Base-by-base conservation (phyloP, 2,888 invertebrate species). In the Dynastes grantii region DNA sequence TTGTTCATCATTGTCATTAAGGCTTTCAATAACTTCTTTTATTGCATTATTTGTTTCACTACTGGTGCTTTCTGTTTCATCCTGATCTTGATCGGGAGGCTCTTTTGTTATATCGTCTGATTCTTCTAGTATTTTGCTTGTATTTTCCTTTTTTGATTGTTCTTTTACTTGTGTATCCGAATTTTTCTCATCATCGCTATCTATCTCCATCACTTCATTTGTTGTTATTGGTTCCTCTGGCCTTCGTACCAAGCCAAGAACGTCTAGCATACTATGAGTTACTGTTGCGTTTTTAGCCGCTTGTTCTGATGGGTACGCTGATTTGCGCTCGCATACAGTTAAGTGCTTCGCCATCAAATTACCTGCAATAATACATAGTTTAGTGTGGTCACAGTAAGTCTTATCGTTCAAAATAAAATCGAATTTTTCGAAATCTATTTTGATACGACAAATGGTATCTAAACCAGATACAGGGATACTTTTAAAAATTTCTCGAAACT, bases 321-420 rank as follows among this genome's bases (percentile, higher is more conserved):
- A 93, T 86, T 93, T 92, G 85, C 93, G 92, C 76, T 93, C 94
- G 85, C 95, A 95, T 81, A 92, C 90, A 49, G 94, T 91, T 85
- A 96, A 88, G 89, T 96, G 95, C 37, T 92, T 92, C 27, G 95
- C 92, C 91, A 94, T 87, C 81, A 89, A 88, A 83, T 92, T 91
- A 77, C 88, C 89, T 88, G 79, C 80, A 83, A 81, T 73, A 40
- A 40, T 13, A 61, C 1, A 37, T 45, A 45, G 45, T 45, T 45
- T 45, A 45, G 2, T 11, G 9, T 45, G 2, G 5, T 37, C 5
- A 37, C 32, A 4, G 32, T 32, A 32, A 5, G 4, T 5, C 29
- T 32, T 32, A 37, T 37, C 5, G 5, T 37, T 37, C 5, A 37
- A 37, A 37, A 37, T 37, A 5, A 37, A 37, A 5, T 2, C 0